Evolutionary conservation across 2,888 invertebrate genomes (phyloP), one percentile per base, ranked within the genome.

Genomic region (Sipha maydis): DNA sequence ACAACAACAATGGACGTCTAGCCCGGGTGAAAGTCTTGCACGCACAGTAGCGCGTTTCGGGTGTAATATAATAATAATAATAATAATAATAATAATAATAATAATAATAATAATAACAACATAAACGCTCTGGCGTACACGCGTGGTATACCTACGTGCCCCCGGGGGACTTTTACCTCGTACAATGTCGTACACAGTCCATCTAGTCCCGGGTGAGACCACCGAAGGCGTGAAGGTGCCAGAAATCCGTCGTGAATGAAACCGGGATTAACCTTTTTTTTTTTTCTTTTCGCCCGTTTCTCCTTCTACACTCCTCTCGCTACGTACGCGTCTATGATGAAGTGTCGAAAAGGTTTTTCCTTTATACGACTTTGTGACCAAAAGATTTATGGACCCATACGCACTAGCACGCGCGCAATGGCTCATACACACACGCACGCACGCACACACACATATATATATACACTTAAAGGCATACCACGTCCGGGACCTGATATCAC

Each of bases 231-330:
- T 71, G 38, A 28, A 71, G 76, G 21, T 31, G 34, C 41, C 41
- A 41, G 41, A 41, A 11, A 17, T 56, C 56, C 56, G 48, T 41
- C 19, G 67, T 71, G 85, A 86, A 86, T 79, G 79, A 86, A 79
- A 71, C 79, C 78, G 71, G 77, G 85, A 85, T 86, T 71, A 86
- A 86, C 85, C 85, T 86, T 86, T 86, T 86, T 85, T 79, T 61
- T 41, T 75, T n/a, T 34, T 56, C 14, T 34, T 73, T 19, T 14
- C 48, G 0, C 48, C 21, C 31, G 9, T 14, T 28, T 28, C n/a
- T 28, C 5, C 56, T 17, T 31, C 28, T 28, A 17, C 41, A 28
- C 76, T 34, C 76, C 28, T 71, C 28, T 71, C 21, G 76, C 34
- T 48, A 54, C 61, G n/a, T 54, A 83, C 34, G 25, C 61, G 54